Percentiles rank a stretch among this genome's conserved stretches.
phyloP scores from a whole-genome alignment of 2,113 vertebrate species.

The Catharus fuscescens region DNA sequence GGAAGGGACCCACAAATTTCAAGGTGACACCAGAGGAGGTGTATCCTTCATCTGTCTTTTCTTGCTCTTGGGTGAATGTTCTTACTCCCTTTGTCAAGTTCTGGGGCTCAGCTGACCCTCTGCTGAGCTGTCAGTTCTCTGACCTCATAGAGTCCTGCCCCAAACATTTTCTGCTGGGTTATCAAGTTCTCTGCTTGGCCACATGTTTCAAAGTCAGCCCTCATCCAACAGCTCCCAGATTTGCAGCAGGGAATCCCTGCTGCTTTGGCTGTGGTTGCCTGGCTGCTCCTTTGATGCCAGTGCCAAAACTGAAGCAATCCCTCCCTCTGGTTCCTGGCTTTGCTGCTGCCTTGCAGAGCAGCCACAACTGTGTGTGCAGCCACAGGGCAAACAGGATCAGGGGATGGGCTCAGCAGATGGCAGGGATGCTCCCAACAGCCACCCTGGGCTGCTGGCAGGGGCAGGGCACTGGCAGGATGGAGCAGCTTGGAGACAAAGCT shows the following conservation, averaged over 20 bases:
- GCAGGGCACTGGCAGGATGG: background rate
- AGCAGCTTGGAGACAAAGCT: background rate
- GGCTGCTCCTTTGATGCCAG: background rate
- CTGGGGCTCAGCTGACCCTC: background rate
- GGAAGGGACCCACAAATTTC: background rate
- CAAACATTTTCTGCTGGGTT: background rate
- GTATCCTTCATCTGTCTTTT: background rate
- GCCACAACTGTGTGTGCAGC: background rate
- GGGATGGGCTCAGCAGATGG: background rate
- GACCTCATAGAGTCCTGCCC: background rate
- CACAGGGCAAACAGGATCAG: background rate
- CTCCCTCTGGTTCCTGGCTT: background rate
- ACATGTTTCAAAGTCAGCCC: background rate
- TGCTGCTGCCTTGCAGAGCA: background rate
- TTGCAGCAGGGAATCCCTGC: background rate
- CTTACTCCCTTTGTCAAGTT: background rate
- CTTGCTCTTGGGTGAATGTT: background rate
- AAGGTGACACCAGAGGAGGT: background rate
- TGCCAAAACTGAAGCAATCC: background rate
- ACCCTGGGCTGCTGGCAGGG: background rate
- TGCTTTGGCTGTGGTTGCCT: background rate
- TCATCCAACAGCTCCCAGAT: background rate
- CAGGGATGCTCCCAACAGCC: background rate
- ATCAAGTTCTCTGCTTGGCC: background rate
- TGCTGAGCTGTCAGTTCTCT: background rate